phyloP scores from a whole-genome alignment of 1,140 invertebrate species.

The Drosophila sturtevanti region DNA sequence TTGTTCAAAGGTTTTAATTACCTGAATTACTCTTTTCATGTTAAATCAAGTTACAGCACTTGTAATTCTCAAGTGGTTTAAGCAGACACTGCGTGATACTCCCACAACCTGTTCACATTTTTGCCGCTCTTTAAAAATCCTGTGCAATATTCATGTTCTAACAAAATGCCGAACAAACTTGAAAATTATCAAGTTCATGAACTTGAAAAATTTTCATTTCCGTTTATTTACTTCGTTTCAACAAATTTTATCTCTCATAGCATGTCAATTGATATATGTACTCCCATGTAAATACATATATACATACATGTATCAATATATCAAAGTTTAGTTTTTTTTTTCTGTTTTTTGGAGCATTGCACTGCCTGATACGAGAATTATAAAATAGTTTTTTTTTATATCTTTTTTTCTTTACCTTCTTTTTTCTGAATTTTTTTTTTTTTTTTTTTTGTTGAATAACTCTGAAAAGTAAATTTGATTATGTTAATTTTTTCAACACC shows the following conservation, averaged over 20 bases:
- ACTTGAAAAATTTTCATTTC: neutral
- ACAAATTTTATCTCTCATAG: neutral
- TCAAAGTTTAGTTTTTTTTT: constrained; percentile 22
- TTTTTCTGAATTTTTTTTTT: neutral
- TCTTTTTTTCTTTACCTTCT: neutral
- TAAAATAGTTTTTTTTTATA: constrained; percentile 47
- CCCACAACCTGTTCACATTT: no score
- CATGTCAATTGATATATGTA: constrained; percentile 25
- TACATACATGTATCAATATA: constrained; percentile 25
- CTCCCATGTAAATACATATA: no score
- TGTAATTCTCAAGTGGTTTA: no score
- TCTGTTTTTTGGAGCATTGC: constrained; percentile 20
- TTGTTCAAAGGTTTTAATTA: no score
- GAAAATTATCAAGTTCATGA: neutral
- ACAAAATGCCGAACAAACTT: no score
- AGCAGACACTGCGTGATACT: no score
- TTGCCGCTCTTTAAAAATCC: no score
- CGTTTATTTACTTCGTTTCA: neutral
- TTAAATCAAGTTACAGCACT: no score
- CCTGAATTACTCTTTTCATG: no score
- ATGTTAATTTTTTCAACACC: constrained; percentile 49
- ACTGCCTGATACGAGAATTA: constrained; percentile 47
- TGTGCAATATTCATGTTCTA: no score
- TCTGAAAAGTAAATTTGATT: constrained; percentile 54
- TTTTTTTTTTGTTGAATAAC: constrained; percentile 23